phyloP scores from a whole-genome alignment of 2,888 invertebrate species.

The Hemistola chrysoprasaria region DNA sequence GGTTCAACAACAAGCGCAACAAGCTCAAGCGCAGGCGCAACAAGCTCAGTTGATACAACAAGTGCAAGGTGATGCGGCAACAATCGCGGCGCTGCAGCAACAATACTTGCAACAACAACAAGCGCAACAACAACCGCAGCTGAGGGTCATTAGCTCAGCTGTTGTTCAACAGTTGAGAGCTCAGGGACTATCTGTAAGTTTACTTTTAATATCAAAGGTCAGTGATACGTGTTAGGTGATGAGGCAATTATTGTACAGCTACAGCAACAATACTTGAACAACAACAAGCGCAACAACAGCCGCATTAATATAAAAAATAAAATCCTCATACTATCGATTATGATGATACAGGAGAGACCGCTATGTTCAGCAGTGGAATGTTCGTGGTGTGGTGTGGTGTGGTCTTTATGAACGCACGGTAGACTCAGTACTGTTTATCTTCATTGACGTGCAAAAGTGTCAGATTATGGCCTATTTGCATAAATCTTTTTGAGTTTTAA shows the following conservation, averaged over 20 bases:
- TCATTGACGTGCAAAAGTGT: too few species aligned
- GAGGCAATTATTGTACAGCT: conserved; percentile 39
- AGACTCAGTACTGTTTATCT: too few species aligned
- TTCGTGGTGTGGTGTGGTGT: too few species aligned
- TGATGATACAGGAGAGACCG: too few species aligned
- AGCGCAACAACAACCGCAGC: conserved; percentile 75
- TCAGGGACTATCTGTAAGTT: conserved; percentile 74
- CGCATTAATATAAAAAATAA: conserved; percentile 80
- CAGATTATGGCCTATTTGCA: too few species aligned
- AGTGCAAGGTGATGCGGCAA: conserved; percentile 70
- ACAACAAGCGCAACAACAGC: conserved; percentile 74
- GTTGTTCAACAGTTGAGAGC: conserved; percentile 82
- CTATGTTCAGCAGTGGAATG: too few species aligned
- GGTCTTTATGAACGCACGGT: too few species aligned
- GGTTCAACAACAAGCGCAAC: conserved; percentile 28
- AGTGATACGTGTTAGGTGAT: conserved; percentile 64
- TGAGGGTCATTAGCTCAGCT: conserved; percentile 82
- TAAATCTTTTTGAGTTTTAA: too few species aligned
- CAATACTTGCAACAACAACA: conserved; percentile 76
- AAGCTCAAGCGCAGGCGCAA: conserved; percentile 40
- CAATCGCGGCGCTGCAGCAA: conserved; percentile 74
- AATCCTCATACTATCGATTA: too few species aligned
- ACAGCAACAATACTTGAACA: conserved; percentile 33
- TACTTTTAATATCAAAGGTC: neutral
- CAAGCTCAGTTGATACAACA: conserved; percentile 69